Conservation (phyloP, 1,140 invertebrate genomes). For the Sitobion miscanthi region DNA sequence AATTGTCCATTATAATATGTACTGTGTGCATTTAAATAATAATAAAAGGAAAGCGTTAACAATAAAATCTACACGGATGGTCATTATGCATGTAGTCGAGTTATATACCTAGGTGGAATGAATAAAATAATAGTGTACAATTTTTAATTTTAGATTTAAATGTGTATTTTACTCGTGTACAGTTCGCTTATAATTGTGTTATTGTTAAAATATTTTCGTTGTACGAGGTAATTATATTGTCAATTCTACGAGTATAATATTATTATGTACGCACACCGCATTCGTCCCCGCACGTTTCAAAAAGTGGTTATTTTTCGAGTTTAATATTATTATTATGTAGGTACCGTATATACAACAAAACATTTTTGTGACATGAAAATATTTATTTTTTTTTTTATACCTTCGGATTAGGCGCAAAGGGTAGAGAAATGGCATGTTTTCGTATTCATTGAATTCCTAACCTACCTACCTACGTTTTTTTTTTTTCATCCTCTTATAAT, state of each 20-base stretch:
- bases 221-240: neutral
- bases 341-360: neutral
- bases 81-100: neutral
- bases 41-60: neutral
- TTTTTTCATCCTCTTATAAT: neutral
- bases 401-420: neutral
- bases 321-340: neutral
- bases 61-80: neutral
- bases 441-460: slow-evolving; percentile 19
- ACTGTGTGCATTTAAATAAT: neutral
- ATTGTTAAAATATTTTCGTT: neutral
- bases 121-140: neutral
- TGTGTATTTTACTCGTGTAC: neutral
- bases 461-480: neutral
- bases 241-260: neutral
- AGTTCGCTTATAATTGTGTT: neutral
- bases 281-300: neutral
- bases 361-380: neutral
- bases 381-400: neutral
- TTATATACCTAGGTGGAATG: neutral
- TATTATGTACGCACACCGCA: neutral
- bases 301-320: neutral
- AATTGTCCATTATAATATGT: neutral
- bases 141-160: neutral
- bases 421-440: neutral